Evolutionary conservation across 2,888 invertebrate species (phyloP).

Genomic region (Tetranychus piercei): DNA sequence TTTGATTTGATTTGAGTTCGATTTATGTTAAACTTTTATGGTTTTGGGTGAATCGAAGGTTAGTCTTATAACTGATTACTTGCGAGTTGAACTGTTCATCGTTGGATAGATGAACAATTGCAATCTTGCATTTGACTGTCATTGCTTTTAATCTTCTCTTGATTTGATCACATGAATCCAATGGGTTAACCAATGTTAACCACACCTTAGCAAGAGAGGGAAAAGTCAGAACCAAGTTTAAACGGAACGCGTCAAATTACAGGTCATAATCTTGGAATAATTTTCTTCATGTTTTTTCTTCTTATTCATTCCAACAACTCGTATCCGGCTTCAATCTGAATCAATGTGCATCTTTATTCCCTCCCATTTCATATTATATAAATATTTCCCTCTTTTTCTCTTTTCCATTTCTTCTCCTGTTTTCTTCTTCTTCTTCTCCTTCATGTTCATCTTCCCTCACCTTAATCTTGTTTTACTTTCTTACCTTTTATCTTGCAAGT

Average conservation of each 20-base stretch:
- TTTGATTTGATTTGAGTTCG: too few relatives aligned
- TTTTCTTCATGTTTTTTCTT: background rate
- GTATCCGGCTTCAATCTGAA: too few relatives aligned
- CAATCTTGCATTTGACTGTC: background rate
- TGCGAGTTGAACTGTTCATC: too few relatives aligned
- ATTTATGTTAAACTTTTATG: too few relatives aligned
- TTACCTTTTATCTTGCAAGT: background rate
- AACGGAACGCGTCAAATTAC: slow-evolving; percentile 1
- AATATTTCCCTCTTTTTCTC: background rate
- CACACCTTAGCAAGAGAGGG: background rate
- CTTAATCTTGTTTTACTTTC: background rate
- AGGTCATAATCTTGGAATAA: background rate
- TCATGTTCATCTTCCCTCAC: background rate
- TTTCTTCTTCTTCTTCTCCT: background rate
- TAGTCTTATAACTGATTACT: too few relatives aligned
- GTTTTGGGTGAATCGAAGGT: too few relatives aligned
- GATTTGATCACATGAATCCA: background rate
- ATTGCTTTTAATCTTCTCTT: background rate
- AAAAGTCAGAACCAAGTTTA: background rate
- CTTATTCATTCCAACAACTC: background rate
- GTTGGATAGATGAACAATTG: background rate
- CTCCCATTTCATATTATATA: background rate
- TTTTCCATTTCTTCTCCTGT: background rate
- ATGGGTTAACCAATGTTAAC: background rate
- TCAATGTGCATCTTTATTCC: background rate